phyloP scores from a whole-genome alignment of 2,113 vertebrate species.

The Poicephalus gulielmi region DNA sequence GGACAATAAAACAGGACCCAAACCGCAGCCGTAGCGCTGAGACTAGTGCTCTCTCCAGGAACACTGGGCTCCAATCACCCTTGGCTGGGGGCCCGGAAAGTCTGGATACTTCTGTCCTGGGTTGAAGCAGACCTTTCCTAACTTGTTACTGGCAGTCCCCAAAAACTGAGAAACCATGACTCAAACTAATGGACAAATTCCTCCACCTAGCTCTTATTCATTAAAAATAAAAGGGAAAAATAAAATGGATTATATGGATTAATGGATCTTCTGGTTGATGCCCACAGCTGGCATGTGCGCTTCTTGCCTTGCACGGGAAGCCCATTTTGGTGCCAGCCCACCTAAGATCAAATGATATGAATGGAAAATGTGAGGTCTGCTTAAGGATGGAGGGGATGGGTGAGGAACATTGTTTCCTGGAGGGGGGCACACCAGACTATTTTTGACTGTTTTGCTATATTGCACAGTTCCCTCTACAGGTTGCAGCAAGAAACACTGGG shows the following conservation, averaged over 20 bases:
- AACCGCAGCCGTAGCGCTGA: neutral
- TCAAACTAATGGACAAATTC: neutral
- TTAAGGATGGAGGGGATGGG: neutral
- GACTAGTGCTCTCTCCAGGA: neutral
- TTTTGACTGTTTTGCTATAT: neutral
- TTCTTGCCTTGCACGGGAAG: neutral
- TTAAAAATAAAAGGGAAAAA: neutral
- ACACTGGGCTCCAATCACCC: neutral
- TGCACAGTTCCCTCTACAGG: slow-evolving; percentile 57
- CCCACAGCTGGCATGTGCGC: rapidly evolving
- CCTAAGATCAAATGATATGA: neutral
- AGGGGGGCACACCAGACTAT: neutral
- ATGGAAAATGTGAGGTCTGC: neutral
- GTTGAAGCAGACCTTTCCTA: slow-evolving; percentile 5
- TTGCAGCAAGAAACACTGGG: neutral
- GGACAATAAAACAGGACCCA: neutral
- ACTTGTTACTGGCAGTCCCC: neutral
- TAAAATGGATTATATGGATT: neutral
- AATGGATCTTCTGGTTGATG: neutral
- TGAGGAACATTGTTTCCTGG: neutral
- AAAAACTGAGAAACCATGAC: neutral
- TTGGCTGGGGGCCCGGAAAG: neutral
- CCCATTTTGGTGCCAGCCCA: neutral
- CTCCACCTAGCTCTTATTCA: neutral
- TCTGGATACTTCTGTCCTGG: neutral